phyloP scores from a whole-genome alignment of 2,113 vertebrate genomes.

The Pica pica region DNA sequence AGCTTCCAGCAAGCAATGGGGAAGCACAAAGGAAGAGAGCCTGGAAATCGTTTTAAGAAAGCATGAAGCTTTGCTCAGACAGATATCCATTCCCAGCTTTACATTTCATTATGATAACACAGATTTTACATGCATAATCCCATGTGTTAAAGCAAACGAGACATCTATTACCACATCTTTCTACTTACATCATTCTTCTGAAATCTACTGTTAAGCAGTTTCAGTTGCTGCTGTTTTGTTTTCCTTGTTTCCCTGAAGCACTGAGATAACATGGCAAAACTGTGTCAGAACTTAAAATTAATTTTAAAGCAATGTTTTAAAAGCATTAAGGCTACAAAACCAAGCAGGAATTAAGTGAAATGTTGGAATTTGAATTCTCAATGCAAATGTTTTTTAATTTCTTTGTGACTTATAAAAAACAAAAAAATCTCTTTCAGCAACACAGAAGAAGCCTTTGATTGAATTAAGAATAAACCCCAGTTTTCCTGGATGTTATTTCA shows the following conservation, averaged over 20 bases:
- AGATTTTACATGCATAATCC: neutral
- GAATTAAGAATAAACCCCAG: neutral
- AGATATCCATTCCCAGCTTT: neutral
- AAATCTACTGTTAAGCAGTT: neutral
- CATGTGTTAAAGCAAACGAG: neutral
- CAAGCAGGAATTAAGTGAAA: neutral
- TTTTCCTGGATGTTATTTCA: neutral
- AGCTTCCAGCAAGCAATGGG: neutral
- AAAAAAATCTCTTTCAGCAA: neutral
- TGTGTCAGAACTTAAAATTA: neutral
- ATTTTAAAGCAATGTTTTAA: neutral
- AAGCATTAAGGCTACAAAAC: neutral
- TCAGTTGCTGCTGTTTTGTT: neutral
- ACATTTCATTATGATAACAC: constrained; percentile 2
- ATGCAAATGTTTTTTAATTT: neutral
- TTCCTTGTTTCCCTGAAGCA: neutral
- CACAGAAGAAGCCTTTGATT: neutral
- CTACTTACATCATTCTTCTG: neutral
- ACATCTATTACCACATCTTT: neutral
- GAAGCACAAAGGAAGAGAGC: neutral
- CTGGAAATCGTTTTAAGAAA: neutral
- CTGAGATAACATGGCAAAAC: neutral
- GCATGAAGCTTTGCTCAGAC: neutral
- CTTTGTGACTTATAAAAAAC: neutral
- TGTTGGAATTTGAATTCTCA: neutral